Base-by-base conservation (phyloP, 1,140 invertebrate genomes). In the Sinella curviseta region DNA sequence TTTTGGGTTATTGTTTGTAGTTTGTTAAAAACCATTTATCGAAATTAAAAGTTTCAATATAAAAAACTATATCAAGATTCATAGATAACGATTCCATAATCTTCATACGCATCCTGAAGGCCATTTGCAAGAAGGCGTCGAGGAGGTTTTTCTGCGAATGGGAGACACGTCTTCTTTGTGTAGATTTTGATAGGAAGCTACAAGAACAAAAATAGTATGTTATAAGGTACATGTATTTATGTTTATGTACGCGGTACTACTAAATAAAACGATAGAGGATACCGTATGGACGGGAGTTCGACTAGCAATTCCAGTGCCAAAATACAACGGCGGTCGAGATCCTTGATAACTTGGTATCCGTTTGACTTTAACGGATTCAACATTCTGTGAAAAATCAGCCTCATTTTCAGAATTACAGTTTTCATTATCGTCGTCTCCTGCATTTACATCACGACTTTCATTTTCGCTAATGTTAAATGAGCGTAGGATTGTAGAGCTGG, bases 161-260 rank as follows among this genome's bases (percentile, higher is more conserved):
- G 30, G 14, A 80, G 26, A 30, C 57, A 67, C 20, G 36, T 80
- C 31, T 39, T 73, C 33, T 67, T 65, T 16, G 76, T 77, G 35
- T 76, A 77, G 28, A 80, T 54, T 74, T 77, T 80, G 1, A 80
- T 80, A 0, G 79, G 79, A 77, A 65, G 78, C 78, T 80, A 16
- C 14, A 76, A 75, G 16, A 4, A 3, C 8, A 20, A 16, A 35
- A 17, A 26, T 30, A 30, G 14, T 60, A 77, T 17, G 34, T 34
- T 78, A 26, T 67, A 67, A 70, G 26, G 16, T 26, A 26, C 8
- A n/a, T 17, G 24, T n/a, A 48, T 48, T 48, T 48, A n/a, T n/a
- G n/a, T n/a, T n/a, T n/a, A n/a, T n/a, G n/a, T n/a, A n/a, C n/a
- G n/a, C n/a, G n/a, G n/a, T n/a, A n/a, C n/a, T n/a, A n/a, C n/a